A percentile compares a stretch with the other conserved stretches of the same genome.
Evolutionary conservation across 2,888 invertebrate species (phyloP).

Genomic region (Sturmia bella): DNA sequence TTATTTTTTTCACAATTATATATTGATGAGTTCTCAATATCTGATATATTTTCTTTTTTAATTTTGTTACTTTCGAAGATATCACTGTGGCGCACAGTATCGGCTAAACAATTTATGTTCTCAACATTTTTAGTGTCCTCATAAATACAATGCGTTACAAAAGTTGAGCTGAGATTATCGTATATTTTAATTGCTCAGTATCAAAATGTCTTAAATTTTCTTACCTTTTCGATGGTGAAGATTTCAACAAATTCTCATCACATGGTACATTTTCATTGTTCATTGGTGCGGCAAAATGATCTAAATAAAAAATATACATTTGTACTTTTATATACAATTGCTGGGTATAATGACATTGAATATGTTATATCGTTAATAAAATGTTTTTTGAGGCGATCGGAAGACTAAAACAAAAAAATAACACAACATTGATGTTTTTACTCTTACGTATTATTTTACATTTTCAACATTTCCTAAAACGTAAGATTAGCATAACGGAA

Average conservation of each 20-base stretch:
- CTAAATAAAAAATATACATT: slow-evolving; percentile 23
- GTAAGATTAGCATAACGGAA: too few species aligned
- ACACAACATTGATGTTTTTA: too few species aligned
- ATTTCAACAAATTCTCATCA: not conserved
- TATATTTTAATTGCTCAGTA: not conserved
- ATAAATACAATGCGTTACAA: not conserved
- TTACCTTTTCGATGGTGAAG: slow-evolving; percentile 32
- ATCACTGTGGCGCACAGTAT: not conserved
- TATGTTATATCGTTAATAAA: not conserved
- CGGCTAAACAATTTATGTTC: not conserved
- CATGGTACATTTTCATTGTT: slow-evolving; percentile 7
- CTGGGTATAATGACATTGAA: not conserved
- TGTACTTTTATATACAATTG: not conserved
- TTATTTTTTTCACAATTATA: slow-evolving; percentile 8
- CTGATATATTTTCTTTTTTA: slow-evolving; percentile 12
- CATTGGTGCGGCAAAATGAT: not conserved
- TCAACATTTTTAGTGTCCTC: not conserved
- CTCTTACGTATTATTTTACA: too few species aligned
- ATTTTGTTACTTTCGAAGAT: not conserved
- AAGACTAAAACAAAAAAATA: too few species aligned
- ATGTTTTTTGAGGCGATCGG: too few species aligned
- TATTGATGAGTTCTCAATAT: not conserved
- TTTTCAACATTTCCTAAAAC: too few species aligned
- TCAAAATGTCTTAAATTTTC: not conserved
- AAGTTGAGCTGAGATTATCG: slow-evolving; percentile 5